Evolutionary conservation across 2,797 vertebrate genomes (phyloP).

Genomic region (Chiroxiphia lanceolata): DNA sequence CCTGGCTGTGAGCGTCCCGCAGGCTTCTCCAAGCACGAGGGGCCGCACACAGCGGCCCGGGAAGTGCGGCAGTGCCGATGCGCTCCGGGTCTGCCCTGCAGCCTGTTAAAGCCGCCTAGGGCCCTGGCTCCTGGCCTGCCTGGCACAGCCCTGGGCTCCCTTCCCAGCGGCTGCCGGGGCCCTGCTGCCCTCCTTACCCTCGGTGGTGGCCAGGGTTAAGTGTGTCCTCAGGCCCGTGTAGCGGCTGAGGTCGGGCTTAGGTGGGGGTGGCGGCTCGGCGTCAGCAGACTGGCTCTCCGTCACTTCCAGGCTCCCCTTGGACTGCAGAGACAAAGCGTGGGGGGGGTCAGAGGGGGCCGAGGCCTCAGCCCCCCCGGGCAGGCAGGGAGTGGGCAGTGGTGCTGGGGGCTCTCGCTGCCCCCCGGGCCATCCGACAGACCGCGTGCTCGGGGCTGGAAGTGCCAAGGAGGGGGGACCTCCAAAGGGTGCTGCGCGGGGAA

Average conservation of each 20-base stretch:
- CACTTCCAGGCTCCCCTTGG: constrained; percentile 93
- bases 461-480: neutral
- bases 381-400: fast-evolving
- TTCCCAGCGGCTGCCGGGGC: neutral
- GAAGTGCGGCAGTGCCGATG: fast-evolving
- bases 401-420: fast-evolving
- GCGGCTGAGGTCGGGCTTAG: constrained; percentile 92
- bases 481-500: neutral
- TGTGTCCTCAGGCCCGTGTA: constrained; percentile 82
- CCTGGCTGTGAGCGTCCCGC: neutral
- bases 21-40: neutral
- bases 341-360: neutral
- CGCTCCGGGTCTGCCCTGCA: neutral
- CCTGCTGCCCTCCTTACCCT: constrained; percentile 73
- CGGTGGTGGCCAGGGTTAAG: constrained; percentile 75
- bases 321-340: constrained; percentile 77
- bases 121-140: neutral
- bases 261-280: constrained; percentile 92
- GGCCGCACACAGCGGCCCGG: fast-evolving
- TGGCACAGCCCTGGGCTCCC: neutral
- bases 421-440: fast-evolving
- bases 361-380: neutral
- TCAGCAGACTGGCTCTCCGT: constrained; percentile 97
- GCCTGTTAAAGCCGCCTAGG: neutral
- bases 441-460: neutral